Percentiles rank a stretch among this genome's conserved stretches.
Evolutionary conservation across 1,140 invertebrate genomes (phyloP).

Genomic region (Ruditapes philippinarum): DNA sequence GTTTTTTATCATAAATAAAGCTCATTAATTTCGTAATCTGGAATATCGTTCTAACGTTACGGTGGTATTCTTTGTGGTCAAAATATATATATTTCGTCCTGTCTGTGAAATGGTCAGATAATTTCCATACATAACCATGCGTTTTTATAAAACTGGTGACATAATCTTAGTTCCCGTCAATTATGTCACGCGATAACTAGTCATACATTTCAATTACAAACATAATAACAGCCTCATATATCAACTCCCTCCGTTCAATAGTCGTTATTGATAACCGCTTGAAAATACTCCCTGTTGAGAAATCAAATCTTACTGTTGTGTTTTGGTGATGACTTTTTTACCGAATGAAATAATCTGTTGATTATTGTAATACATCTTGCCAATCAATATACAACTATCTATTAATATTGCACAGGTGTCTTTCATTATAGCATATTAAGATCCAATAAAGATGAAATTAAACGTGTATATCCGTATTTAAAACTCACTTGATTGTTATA

Average conservation of each 20-base stretch:
- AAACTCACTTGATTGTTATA: no score
- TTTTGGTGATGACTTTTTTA: not conserved
- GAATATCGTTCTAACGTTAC: no score
- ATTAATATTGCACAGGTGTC: not conserved
- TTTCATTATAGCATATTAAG: no score
- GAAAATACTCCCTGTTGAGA: not conserved
- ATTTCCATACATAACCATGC: no score
- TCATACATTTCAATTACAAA: not conserved
- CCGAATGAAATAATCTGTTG: not conserved
- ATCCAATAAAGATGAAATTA: no score
- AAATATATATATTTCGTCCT: no score
- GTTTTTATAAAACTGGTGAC: not conserved
- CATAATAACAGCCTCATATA: not conserved
- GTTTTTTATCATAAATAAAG: no score
- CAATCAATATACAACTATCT: not conserved
- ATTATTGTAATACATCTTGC: not conserved
- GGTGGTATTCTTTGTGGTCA: no score
- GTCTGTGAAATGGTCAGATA: no score
- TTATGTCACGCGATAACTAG: not conserved
- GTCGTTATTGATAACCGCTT: not conserved
- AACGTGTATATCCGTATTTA: no score
- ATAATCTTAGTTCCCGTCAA: not conserved
- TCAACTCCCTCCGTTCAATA: not conserved
- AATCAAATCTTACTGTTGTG: not conserved
- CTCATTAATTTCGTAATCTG: no score